Conservation (phyloP, 2,797 vertebrate species). For the Iguana delicatissima region DNA sequence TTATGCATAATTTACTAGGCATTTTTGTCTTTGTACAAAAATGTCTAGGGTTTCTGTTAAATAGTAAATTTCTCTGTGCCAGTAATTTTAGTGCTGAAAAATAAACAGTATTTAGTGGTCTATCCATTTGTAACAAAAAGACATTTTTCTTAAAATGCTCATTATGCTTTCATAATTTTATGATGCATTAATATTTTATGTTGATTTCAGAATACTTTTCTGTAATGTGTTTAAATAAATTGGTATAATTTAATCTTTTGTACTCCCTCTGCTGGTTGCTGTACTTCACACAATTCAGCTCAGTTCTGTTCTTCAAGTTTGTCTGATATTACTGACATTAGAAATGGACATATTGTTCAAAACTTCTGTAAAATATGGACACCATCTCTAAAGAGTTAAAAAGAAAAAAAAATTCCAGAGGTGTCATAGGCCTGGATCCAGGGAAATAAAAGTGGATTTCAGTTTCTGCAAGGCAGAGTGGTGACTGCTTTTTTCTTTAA, state of each 20-base stretch:
- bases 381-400: neutral
- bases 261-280: constrained; percentile 75
- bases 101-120: neutral
- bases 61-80: neutral
- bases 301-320: neutral
- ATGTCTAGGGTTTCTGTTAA: neutral
- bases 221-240: constrained; percentile 2
- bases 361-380: accelerated
- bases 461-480: neutral
- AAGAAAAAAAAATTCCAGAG: neutral
- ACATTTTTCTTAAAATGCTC: neutral
- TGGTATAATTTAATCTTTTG: constrained; percentile 53
- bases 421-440: neutral
- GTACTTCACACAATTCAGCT: constrained; percentile 34
- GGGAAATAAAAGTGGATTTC: neutral
- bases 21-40: neutral
- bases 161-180: neutral
- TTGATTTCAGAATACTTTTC: neutral
- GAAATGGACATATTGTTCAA: neutral
- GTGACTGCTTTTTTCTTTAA: neutral
- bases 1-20: neutral
- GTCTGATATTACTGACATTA: constrained; percentile 19
- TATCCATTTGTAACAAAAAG: neutral
- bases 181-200: neutral
- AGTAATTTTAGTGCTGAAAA: neutral